These are phyloP conservation scores for Pomatostomus ruficeps DNA, from an alignment of 2,113 vertebrate genomes.

Conservation along the genomic window DNA sequence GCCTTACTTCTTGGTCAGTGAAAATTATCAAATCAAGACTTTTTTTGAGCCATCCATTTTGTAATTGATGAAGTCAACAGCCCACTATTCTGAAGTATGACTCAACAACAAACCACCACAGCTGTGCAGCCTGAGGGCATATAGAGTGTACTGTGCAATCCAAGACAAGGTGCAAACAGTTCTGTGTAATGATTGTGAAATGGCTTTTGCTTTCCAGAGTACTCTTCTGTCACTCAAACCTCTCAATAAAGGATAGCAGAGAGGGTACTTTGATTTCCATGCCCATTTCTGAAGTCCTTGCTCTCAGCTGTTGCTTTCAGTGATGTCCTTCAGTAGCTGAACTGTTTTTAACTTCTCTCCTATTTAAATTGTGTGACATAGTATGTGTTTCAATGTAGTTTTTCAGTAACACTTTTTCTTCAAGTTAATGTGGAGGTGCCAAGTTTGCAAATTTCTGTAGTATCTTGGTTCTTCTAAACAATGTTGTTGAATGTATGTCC, in stretches of 20 bases:
- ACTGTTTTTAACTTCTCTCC: not conserved
- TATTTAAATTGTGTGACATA: not conserved
- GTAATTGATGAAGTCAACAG: not conserved
- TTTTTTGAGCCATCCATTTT: not conserved
- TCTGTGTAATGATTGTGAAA: not conserved
- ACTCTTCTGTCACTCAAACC: not conserved
- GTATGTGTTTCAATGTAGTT: not conserved
- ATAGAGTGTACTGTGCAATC: not conserved
- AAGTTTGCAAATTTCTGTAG: not conserved
- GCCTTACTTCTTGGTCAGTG: not conserved
- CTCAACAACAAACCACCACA: not conserved
- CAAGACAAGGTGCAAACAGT: not conserved
- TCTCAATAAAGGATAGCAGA: not conserved
- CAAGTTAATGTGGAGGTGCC: not conserved
- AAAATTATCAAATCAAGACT: not conserved
- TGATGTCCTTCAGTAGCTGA: not conserved
- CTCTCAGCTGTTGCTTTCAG: not conserved
- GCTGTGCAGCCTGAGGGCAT: not conserved
- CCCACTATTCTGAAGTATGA: not conserved
- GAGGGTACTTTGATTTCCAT: not conserved
- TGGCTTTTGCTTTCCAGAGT: not conserved
- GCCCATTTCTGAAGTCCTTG: not conserved
- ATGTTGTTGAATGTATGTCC: not conserved
- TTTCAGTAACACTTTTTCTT: not conserved
- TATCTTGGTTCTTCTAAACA: not conserved